Base-by-base conservation (phyloP, 2,888 invertebrate genomes). In the Cataglyphis livida region DNA sequence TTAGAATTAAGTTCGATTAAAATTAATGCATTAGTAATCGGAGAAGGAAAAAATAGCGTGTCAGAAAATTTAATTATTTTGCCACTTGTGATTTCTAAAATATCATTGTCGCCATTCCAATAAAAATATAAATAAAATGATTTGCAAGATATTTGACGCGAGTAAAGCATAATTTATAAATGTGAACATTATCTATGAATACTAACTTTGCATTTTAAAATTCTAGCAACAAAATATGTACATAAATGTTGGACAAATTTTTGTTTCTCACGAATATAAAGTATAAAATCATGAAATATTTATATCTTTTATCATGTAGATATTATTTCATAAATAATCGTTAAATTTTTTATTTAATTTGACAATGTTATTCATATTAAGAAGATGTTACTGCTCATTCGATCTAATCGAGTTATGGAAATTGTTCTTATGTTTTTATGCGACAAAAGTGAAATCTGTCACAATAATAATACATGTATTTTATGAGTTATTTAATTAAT, bases 401-500 rank as follows among this genome's bases (percentile, higher is more conserved):
- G 25, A 74, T 59, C 10, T 15, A 28, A 28, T 74, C 57, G 32
- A 57, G 41, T 75, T 57, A 25, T 3, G 75, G 25, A 62, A 81
- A 75, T 57, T 54, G 25, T 85, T 87, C 86, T 74, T 81, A 81
- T 87, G 88, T 88, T 88, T 88, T 41, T 15, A 35, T 51, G 9
- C 21, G 59, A 79, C 44, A 59, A 32, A 79, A 25, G 18, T 48
- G 12, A 44, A 70, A 70, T 25, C 44, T 35, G 48, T 65, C 70
- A 68, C 38, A 25, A n/a, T n/a, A 12, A 44, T 21, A 61, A 64
- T 54, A 51, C 38, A 57, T 74, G 59, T 44, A 51, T 75, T 65
- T 32, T 15, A 35, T 38, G 54, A 87, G 64, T 75, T 71, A 41
- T 7, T 21, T 12, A 68, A 74, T 9, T 35, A 28, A 54, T 71